phyloP scores from a whole-genome alignment of 2,797 vertebrate genomes.

The Myotis findleyi region DNA sequence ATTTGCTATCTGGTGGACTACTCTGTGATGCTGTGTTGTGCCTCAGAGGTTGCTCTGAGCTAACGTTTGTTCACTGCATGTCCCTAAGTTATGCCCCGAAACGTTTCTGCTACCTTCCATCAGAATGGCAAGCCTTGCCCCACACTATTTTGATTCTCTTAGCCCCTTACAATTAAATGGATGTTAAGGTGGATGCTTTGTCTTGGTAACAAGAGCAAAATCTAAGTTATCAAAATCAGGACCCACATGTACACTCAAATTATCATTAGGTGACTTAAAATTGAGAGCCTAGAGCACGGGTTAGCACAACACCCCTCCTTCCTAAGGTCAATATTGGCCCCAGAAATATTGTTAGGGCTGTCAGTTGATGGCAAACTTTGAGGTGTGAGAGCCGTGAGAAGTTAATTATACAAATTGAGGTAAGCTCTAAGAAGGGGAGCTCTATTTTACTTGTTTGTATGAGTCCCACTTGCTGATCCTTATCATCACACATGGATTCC shows the following conservation, averaged over 20 bases:
- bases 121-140: background rate
- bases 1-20: no score
- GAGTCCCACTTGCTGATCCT: background rate
- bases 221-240: background rate
- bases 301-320: background rate
- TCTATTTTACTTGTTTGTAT: background rate
- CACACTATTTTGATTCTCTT: background rate
- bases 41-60: background rate
- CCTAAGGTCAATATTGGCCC: background rate
- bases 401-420: background rate
- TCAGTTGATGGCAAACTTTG: background rate
- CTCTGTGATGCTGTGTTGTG: background rate
- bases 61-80: background rate
- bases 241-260: background rate
- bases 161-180: background rate
- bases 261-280: background rate
- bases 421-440: background rate
- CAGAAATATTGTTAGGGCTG: background rate
- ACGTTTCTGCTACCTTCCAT: background rate
- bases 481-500: background rate
- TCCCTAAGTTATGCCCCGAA: background rate
- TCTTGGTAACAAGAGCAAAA: constrained; percentile 23
- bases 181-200: background rate
- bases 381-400: background rate
- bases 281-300: background rate